Evolutionary conservation across 1,140 invertebrate species (phyloP), one percentile per base, ranked within the genome.

Genomic region (Caerostris darwini): DNA sequence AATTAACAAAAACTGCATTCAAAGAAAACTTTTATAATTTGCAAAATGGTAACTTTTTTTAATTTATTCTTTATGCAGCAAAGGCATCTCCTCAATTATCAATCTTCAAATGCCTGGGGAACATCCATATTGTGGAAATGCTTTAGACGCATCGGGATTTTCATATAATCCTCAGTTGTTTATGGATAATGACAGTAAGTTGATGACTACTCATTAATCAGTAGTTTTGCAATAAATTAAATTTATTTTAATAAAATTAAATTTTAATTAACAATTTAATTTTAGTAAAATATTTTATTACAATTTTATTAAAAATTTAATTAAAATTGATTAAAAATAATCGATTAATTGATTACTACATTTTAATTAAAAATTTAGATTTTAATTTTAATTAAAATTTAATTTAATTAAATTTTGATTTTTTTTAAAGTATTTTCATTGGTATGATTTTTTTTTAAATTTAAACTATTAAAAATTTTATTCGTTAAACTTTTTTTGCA

Each of bases 21-120:
- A 5, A 56, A 17, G 50, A 14, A 56, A 54, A 85, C 3, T 56
- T 12, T 56, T 85, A 57, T 85, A 5, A 6, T 71, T 85, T 67
- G 12, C 12, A 67, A 67, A 14, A 3, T n/a, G 0, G 3, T 67
- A 5, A 5, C n/a, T 14, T 67, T n/a, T 67, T 83, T 83, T 69
- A 1, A 19, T 57, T 83, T 8, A 57, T 57, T 67, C 67, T 90
- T 56, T 69, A 96, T 96, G 86, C 95, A 98, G 98, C 95, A 97
- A 97, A 96, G 97, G 97, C 53, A 98, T 98, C 95, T 97, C 97
- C 94, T 97, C 98, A 3, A 97, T 98, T 94, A 97, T 98, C 95
- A 98, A 98, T 96, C 96, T 99, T 19, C 98, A 99, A 97, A 97
- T 97, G 92, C 97, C 97, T 0, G 98, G 97, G n/a, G 98, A 99